Base-by-base conservation (phyloP, 2,888 invertebrate species). In the Drosophila koepferae region DNA sequence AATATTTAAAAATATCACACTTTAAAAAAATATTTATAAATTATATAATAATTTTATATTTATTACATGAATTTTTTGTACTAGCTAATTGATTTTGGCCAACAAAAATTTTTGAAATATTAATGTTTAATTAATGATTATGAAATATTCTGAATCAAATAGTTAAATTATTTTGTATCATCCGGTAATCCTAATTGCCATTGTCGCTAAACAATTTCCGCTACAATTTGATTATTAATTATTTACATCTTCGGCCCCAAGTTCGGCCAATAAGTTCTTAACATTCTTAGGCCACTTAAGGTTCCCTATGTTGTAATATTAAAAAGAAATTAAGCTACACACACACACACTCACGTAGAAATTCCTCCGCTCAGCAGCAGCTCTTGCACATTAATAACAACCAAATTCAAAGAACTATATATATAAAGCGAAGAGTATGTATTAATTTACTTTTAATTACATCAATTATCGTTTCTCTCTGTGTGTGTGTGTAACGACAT, bases 391-490 rank as follows among this genome's bases (percentile, higher is more conserved):
- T 54, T 48, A 65, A 48, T 41, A 58, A 49, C 31, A 63, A 23
- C 54, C 34, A 20, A n/a, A 54, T 63, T 53, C 41, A 31, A 20
- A 43, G 40, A 46, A 31, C 38, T 44, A 34, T 53, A 36, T 59
- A 46, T 58, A 41, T 41, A n/a, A 59, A 53, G 59, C 53, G 44
- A 67, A 72, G 55, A 72, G 60, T 23, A n/a, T 44, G 31, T 63
- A 76, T 73, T 76, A 72, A 71, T 80, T 66, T 71, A 63, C 28
- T 54, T 72, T 83, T 83, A 80, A 83, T 81, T 80, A 72, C 44
- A 80, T 1, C 28, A 67, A 28, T 48, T 43, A 20, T 44, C 18
- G 9, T 0, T 2, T 16, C 6, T 40, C 16, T 16, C 16, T 6
- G 5, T 14, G 14, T 38, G 44, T 40, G 28, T 43, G 70, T 62